Evolutionary conservation across 2,113 vertebrate species (phyloP), one percentile per base, ranked within the genome.

Genomic region (Pseudorhombus dupliciocellatus): DNA sequence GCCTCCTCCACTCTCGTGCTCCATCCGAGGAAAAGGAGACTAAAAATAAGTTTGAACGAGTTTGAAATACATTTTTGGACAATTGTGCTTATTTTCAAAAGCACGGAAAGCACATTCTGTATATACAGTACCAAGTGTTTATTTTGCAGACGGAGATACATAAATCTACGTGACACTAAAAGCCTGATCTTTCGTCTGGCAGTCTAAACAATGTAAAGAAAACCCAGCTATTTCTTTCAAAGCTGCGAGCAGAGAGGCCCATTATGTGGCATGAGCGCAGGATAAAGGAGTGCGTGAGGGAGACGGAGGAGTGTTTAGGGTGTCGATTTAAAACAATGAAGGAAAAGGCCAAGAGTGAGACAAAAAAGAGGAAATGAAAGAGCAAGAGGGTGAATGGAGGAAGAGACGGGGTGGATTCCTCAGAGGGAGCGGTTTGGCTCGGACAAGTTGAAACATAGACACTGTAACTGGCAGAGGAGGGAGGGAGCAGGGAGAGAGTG

Each of bases 401-500:
- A 80, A 87, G 56, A 88, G 56, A 65, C 25, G 0, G 48, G 56
- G 65, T 62, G 55, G 87, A 72, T 52, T 66, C 80, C 84, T 79
- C 8, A 3, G 81, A 77, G 75, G 79, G 87, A 87, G 87, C 68
- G 79, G 77, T 90, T 53, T 22, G 34, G 57, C 58, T 76, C 1
- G 62, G 86, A 81, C 83, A 89, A 75, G 88, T 66, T 72, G 69
- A 71, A 84, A 88, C 76, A 88, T 73, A 70, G 14, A 70, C 16
- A 70, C 79, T 69, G 77, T 63, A 65, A 77, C 75, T 46, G 72
- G 69, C 57, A 31, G 79, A 52, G 57, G 51, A 73, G 70, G 1
- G 28, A 76, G 66, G 56, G 42, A 75, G 84, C 78, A 21, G 20
- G n/a, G 72, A 56, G 55, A 79, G 70, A 86, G 73, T 73, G 88